phyloP scores from a whole-genome alignment of 2,797 vertebrate genomes.

The Gadopsis marmoratus region DNA sequence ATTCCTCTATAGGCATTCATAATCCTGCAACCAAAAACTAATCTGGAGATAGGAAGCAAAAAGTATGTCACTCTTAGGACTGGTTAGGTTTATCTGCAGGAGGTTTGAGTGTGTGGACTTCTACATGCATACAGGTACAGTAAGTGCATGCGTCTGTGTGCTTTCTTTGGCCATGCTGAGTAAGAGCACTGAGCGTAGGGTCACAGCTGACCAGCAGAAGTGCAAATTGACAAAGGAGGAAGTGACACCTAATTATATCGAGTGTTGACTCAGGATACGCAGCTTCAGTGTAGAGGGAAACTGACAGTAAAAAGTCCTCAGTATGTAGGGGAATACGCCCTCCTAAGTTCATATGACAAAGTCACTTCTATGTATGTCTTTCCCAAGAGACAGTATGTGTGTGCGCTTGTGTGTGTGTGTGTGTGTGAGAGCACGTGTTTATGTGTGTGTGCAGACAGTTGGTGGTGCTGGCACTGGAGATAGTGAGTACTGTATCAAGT shows the following conservation, averaged over 20 bases:
- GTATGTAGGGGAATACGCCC: constrained; percentile 52
- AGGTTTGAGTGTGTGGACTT: not conserved
- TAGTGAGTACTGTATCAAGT: constrained; percentile 86
- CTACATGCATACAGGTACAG: not conserved
- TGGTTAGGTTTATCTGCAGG: not conserved
- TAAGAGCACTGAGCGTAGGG: constrained; percentile 2
- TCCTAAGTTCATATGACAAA: constrained; percentile 39
- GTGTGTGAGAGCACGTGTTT: constrained; percentile 46
- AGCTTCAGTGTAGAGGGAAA: constrained; percentile 45
- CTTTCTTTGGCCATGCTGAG: constrained; percentile 5
- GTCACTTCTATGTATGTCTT: constrained; percentile 46
- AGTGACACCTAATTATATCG: constrained; percentile 73
- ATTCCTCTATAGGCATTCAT: not conserved
- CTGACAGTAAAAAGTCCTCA: constrained; percentile 51
- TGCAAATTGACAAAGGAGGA: constrained; percentile 68
- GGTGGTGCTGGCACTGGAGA: constrained; percentile 85
- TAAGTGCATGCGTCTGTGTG: not conserved
- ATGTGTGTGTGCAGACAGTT: constrained; percentile 80
- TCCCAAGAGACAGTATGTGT: constrained; percentile 57
- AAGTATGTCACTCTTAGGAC: not conserved
- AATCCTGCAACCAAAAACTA: not conserved
- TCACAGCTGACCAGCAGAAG: constrained; percentile 58
- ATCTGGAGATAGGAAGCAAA: not conserved
- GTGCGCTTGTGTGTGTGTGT: constrained; percentile 39
- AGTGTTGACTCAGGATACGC: constrained; percentile 74